These are phyloP conservation scores for Scotopteryx bipunctaria DNA, from an alignment of 2,888 invertebrate species.

Conservation along the genomic window DNA sequence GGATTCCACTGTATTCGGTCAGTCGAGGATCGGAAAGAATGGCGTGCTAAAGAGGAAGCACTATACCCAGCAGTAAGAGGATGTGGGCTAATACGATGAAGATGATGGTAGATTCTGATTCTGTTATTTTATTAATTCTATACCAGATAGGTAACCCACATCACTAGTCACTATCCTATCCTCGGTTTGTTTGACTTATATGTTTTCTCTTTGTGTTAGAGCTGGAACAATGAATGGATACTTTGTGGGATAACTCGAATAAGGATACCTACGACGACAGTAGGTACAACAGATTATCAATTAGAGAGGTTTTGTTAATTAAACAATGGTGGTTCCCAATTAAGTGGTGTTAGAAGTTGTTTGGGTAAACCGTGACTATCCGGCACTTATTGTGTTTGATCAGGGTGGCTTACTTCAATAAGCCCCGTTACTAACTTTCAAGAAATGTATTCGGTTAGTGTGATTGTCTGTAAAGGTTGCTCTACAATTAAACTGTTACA, in stretches of 20 bases:
- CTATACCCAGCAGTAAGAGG: too few species aligned
- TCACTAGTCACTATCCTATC: slow-evolving; percentile 3
- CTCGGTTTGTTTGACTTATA: slow-evolving; percentile 15
- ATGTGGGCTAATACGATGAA: too few species aligned
- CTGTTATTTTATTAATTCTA: too few species aligned
- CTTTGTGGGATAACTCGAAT: slow-evolving; percentile 6
- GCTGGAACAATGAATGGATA: slow-evolving; percentile 14
- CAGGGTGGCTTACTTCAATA: slow-evolving; percentile 6
- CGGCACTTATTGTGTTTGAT: slow-evolving; percentile 7
- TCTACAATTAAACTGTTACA: too few species aligned
- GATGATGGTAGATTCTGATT: too few species aligned
- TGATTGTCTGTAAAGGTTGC: background rate
- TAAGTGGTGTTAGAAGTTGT: slow-evolving; percentile 14
- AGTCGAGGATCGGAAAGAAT: too few species aligned
- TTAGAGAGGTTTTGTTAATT: slow-evolving; percentile 11
- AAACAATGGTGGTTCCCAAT: slow-evolving; percentile 12
- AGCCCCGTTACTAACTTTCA: slow-evolving; percentile 2
- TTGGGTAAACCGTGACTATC: slow-evolving; percentile 2
- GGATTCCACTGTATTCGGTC: too few species aligned
- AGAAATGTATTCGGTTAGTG: slow-evolving; percentile 2
- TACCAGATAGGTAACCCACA: background rate
- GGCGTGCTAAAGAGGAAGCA: too few species aligned
- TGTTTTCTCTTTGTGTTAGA: slow-evolving; percentile 11
- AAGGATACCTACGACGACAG: slow-evolving; percentile 3
- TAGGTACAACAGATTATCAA: slow-evolving; percentile 6